These are phyloP conservation scores for Venturia canescens DNA, from an alignment of 1,140 invertebrate species.

Conservation along the genomic window DNA sequence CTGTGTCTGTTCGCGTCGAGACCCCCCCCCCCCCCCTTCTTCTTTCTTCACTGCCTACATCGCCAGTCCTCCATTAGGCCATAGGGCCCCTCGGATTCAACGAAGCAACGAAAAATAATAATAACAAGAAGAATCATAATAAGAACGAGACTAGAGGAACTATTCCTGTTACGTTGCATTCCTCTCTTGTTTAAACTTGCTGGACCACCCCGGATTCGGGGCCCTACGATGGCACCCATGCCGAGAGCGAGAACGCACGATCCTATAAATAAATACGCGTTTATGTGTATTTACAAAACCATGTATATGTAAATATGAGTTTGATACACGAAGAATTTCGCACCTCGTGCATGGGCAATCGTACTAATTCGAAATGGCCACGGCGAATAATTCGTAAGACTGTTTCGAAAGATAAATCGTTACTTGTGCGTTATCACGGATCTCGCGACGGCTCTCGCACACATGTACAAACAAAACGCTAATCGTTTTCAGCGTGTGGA, in stretches of 20 bases:
- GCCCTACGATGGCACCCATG: constrained; percentile 49
- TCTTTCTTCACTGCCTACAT: constrained; percentile 54
- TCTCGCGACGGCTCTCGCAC: not conserved
- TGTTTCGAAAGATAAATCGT: not conserved
- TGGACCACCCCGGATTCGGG: constrained; percentile 70
- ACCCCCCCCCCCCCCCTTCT: constrained; percentile 53
- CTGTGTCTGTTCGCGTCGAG: constrained; percentile 27
- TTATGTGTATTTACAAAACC: not conserved
- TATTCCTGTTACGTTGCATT: constrained; percentile 76
- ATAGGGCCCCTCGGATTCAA: constrained; percentile 54
- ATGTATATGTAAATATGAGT: constrained; percentile 21
- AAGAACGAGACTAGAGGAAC: constrained; percentile 68
- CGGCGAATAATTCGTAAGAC: not conserved
- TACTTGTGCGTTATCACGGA: constrained; percentile 26
- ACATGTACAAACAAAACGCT: constrained; percentile 16
- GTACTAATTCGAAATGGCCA: not conserved
- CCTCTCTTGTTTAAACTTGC: constrained; percentile 73
- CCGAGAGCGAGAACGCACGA: constrained; percentile 42
- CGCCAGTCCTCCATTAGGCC: constrained; percentile 65
- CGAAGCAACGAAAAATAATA: constrained; percentile 66
- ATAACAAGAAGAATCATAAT: constrained; percentile 70
- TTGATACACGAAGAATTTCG: constrained; percentile 26
- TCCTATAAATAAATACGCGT: constrained; percentile 13
- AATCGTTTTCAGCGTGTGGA: constrained; percentile 22
- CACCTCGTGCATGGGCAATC: not conserved